Base-by-base conservation (phyloP, 2,113 vertebrate species). In the Crotophaga sulcirostris region DNA sequence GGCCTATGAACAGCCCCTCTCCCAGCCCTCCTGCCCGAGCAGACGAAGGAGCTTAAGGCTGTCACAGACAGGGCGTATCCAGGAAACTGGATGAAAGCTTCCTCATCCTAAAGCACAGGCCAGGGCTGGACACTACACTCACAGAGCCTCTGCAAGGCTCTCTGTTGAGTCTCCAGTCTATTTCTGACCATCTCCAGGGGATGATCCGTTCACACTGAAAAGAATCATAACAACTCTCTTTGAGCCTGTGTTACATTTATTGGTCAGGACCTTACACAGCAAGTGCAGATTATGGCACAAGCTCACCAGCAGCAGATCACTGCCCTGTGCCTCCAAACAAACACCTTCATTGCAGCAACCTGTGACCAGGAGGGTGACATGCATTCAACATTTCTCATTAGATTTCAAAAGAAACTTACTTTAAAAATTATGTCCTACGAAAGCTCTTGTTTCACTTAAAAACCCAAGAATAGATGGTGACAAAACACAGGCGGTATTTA, bases 391-490 rank as follows among this genome's bases (percentile, higher is more conserved):
- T 49, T 60, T 52, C 70, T 76, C 36, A 28, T 16, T 31, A 85
- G 45, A 63, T 63, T 86, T 63, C 64, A 77, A 52, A 81, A 78
- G 20, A 74, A 86, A 74, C 51, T 70, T 79, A n/a, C 14, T 80
- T 88, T 59, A 33, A 86, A 85, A 89, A 40, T 12, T 44, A 33
- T 4, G 9, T 81, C 88, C 78, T 62, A 82, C 10, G 52, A 94
- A 94, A 90, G 51, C 9, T 66, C 77, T 75, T 66, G 75, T 66
- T 85, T 80, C 63, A 84, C 74, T 87, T 58, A 58, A 72, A 92
- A 87, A 44, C 25, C 0, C 16, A 72, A 84, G 66, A 96, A 97
- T 96, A 95, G 93, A 96, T 73, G 42, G 56, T 93, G 90, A 96
- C 60, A 93, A 88, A 85, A 92, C 42, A 92, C 24, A 25, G 51